Evolutionary conservation across 1,140 invertebrate species (phyloP).

Genomic region (Holcopasites calliopsidis): DNA sequence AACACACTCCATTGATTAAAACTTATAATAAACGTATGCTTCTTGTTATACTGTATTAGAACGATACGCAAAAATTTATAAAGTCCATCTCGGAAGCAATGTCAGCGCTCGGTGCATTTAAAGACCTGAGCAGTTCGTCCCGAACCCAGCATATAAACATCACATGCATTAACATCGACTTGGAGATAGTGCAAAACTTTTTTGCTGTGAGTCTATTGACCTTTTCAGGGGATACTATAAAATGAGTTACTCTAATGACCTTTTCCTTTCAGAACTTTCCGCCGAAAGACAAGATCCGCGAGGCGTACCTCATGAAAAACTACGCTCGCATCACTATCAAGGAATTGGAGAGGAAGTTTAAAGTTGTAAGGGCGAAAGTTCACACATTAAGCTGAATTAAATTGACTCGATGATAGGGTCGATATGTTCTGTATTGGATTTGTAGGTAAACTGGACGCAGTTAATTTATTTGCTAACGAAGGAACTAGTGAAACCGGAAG

Average conservation of each 20-base stretch:
- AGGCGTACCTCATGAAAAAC: constrained; percentile 53
- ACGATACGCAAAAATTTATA: constrained; percentile 33
- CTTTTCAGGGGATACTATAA: background rate
- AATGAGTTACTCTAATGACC: background rate
- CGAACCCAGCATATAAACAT: constrained; percentile 25
- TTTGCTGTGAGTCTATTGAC: constrained; percentile 49
- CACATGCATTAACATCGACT: constrained; percentile 43
- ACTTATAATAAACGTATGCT: background rate
- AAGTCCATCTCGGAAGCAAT: constrained; percentile 44
- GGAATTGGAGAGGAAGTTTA: constrained; percentile 16
- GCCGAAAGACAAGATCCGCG: constrained; percentile 42
- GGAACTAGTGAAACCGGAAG: background rate
- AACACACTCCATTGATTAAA: background rate
- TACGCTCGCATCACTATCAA: constrained; percentile 35
- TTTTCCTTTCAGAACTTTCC: constrained; percentile 50
- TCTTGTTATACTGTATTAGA: constrained; percentile 16
- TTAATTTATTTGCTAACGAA: constrained; percentile 45
- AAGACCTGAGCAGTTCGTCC: constrained; percentile 6
- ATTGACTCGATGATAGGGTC: background rate
- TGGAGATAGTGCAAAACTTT: constrained; percentile 50
- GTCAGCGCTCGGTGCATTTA: constrained; percentile 40
- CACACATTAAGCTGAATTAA: background rate
- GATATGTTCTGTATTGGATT: background rate
- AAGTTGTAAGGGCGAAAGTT: constrained; percentile 50
- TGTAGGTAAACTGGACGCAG: constrained; percentile 58